phyloP scores from a whole-genome alignment of 2,113 vertebrate genomes.

The Procapra przewalskii region DNA sequence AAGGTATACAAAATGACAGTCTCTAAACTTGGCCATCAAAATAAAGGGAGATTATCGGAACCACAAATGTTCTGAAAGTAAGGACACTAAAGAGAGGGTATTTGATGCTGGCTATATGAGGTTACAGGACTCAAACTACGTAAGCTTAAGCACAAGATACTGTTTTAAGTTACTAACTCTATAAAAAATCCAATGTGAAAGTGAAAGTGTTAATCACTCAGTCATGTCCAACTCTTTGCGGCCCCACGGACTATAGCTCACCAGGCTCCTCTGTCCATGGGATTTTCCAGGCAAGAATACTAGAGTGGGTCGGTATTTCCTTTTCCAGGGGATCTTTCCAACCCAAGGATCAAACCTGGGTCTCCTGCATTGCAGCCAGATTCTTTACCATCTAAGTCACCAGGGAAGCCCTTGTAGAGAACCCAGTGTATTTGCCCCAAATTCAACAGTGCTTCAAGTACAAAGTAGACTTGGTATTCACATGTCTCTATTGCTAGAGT shows the following conservation, averaged over 20 bases:
- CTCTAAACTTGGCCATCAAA: neutral
- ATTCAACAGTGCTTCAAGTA: neutral
- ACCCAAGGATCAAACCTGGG: neutral
- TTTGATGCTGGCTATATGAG: neutral
- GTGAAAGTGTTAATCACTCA: neutral
- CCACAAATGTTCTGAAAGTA: slow-evolving; percentile 10
- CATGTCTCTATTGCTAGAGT: neutral
- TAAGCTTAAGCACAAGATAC: neutral
- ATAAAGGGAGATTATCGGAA: slow-evolving; percentile 17
- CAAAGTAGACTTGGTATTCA: neutral
- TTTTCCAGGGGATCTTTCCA: neutral
- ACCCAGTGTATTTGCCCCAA: neutral
- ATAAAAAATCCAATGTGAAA: neutral
- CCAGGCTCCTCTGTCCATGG: neutral
- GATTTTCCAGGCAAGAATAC: neutral
- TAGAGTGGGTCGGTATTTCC: neutral
- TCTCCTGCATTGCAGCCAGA: neutral
- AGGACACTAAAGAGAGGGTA: neutral
- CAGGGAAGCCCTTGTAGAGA: neutral
- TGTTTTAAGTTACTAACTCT: neutral
- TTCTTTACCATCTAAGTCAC: neutral
- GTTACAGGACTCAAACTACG: neutral
- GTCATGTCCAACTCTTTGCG: neutral
- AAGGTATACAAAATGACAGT: neutral
- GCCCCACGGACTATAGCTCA: neutral